These are phyloP conservation scores for Brachypterus glaber DNA, from an alignment of 2,888 invertebrate genomes.

Conservation along the genomic window DNA sequence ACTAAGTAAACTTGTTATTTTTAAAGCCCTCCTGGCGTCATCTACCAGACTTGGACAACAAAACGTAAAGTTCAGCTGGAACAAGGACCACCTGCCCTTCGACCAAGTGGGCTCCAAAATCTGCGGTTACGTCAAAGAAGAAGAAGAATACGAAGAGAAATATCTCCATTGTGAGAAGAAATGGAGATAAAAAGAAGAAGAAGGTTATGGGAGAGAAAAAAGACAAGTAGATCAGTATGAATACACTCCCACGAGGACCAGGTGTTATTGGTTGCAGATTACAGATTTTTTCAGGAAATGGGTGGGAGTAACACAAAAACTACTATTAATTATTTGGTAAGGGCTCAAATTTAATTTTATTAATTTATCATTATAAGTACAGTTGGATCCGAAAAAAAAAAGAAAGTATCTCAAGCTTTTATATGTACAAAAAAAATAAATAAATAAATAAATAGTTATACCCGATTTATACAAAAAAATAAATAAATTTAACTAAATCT, in stretches of 20 bases:
- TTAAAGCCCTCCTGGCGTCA: conserved; percentile 94
- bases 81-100: conserved; percentile 43
- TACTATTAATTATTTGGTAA: conserved; percentile 89
- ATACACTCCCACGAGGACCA: conserved; percentile 82
- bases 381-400: no score
- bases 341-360: no score
- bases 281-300: conserved; percentile 92
- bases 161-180: conserved; percentile 23
- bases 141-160: conserved; percentile 45
- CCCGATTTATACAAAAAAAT: no score
- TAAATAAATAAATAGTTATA: no score
- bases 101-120: conserved; percentile 53
- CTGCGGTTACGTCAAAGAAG: conserved; percentile 81
- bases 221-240: conserved; percentile 79
- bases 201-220: conserved; percentile 45
- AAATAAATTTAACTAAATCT: no score
- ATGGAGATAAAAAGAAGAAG: no score
- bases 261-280: conserved; percentile 92
- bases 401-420: no score
- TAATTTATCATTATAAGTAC: no score
- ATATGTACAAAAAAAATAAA: no score
- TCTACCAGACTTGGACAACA: conserved; percentile 61
- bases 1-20: no score
- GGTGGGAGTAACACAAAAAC: conserved; percentile 88
- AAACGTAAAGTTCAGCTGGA: conserved; percentile 74